A percentile compares a stretch with the other conserved stretches of the same genome.
phyloP scores from a whole-genome alignment of 1,140 invertebrate genomes.

The Acromyrmex heyeri region DNA sequence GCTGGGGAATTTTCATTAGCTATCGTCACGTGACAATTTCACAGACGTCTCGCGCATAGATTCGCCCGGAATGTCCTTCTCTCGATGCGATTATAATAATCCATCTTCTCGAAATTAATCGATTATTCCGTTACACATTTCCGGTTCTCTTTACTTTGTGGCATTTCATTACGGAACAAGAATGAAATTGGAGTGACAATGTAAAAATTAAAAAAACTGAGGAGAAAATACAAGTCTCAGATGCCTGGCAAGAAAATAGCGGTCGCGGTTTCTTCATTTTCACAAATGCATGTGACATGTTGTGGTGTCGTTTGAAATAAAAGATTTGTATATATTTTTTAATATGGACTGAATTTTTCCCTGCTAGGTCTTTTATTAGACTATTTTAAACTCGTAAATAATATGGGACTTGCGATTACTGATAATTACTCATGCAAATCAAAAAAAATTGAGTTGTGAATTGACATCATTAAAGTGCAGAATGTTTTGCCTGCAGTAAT shows the following conservation, averaged over 20 bases:
- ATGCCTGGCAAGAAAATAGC: neutral
- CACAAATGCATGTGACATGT: neutral
- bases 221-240: neutral
- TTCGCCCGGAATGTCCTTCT: neutral
- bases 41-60: neutral
- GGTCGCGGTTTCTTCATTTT: slow-evolving; percentile 7
- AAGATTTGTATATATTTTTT: neutral
- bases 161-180: neutral
- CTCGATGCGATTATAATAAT: neutral
- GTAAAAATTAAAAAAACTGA: slow-evolving; percentile 2
- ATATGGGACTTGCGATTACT: neutral
- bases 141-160: neutral
- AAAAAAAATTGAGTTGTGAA: neutral
- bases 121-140: neutral
- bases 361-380: neutral
- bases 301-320: neutral
- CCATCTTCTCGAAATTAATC: slow-evolving; percentile 29
- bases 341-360: neutral
- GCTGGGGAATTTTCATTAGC: slow-evolving; percentile 48
- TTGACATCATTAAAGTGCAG: neutral
- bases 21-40: slow-evolving; percentile 21
- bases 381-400: neutral
- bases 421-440: neutral
- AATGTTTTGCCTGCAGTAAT: neutral
- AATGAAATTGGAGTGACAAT: slow-evolving; percentile 21